These are phyloP conservation scores for Sparidentex hasta DNA, from an alignment of 2,797 vertebrate genomes.

Conservation along the genomic window DNA sequence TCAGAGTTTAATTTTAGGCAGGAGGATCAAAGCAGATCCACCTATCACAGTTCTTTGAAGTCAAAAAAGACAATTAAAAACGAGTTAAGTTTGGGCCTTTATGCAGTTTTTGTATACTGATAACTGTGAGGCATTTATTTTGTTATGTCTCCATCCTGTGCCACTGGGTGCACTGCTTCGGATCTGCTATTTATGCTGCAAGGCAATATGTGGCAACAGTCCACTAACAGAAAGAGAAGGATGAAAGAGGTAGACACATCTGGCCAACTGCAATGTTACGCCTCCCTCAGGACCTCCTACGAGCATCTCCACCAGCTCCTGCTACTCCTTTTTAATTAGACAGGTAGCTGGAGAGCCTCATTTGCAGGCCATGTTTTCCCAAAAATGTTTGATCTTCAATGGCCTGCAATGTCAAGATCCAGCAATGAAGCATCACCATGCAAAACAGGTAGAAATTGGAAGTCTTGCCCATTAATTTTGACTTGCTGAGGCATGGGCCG, in stretches of 20 bases:
- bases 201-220: slow-evolving; percentile 8
- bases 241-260: slow-evolving; percentile 68
- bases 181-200: slow-evolving; percentile 42
- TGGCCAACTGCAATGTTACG: slow-evolving; percentile 53
- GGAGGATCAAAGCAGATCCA: slow-evolving; percentile 61
- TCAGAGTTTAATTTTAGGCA: slow-evolving; percentile 26
- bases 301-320: not conserved
- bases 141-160: not conserved
- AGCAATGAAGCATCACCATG: slow-evolving; percentile 9
- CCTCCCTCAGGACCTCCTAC: slow-evolving; percentile 45
- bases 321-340: slow-evolving; percentile 65
- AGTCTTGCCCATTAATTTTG: slow-evolving; percentile 32
- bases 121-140: slow-evolving; percentile 38
- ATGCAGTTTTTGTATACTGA: slow-evolving; percentile 32
- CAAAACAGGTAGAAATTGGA: slow-evolving; percentile 22
- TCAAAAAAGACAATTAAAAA: slow-evolving; percentile 52
- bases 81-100: slow-evolving; percentile 39
- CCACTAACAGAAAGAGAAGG: slow-evolving; percentile 19
- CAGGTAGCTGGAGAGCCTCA: slow-evolving; percentile 41
- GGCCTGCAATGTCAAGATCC: slow-evolving; percentile 38
- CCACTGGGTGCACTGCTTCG: slow-evolving; percentile 14
- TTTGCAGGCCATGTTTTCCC: slow-evolving; percentile 45
- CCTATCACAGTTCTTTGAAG: slow-evolving; percentile 38
- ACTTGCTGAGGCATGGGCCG: not conserved
- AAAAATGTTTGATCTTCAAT: slow-evolving; percentile 47